A percentile compares a stretch with the other conserved stretches of the same genome.
Conservation (phyloP, 2,113 vertebrate genomes). For the Lota lota region DNA sequence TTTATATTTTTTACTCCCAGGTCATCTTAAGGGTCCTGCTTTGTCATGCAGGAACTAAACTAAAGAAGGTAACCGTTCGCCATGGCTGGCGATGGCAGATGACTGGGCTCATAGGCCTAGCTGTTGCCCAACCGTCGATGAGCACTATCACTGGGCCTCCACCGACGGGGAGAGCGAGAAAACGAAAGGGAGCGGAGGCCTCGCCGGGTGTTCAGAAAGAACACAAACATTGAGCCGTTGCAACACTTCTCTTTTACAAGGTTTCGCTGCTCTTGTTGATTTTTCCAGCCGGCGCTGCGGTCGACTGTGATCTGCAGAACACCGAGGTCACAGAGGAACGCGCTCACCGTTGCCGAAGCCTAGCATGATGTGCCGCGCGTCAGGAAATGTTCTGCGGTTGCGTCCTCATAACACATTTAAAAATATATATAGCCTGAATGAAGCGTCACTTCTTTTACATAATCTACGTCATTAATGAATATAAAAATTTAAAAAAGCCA, state of each 20-base stretch:
- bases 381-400: too few relatives aligned
- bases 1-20: too few relatives aligned
- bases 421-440: too few relatives aligned
- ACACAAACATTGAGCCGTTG: constrained; percentile 45
- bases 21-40: too few relatives aligned
- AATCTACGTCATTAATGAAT: too few relatives aligned
- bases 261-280: constrained; percentile 33
- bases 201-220: constrained; percentile 28
- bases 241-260: constrained; percentile 65
- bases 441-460: neutral
- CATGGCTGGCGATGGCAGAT: constrained; percentile 23
- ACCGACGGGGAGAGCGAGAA: neutral
- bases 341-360: constrained; percentile 10
- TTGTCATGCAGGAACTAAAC: too few relatives aligned
- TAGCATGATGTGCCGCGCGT: constrained; percentile 32
- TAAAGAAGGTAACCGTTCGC: neutral
- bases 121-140: constrained; percentile 12
- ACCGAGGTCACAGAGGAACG: constrained; percentile 30
- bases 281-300: constrained; percentile 21
- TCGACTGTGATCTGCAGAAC: constrained; percentile 24
- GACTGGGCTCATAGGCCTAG: constrained; percentile 8
- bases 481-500: neutral
- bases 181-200: constrained; percentile 40
- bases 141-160: neutral
- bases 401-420: too few relatives aligned